Conservation (phyloP, 2,797 vertebrate species). For the Alauda arvensis region DNA sequence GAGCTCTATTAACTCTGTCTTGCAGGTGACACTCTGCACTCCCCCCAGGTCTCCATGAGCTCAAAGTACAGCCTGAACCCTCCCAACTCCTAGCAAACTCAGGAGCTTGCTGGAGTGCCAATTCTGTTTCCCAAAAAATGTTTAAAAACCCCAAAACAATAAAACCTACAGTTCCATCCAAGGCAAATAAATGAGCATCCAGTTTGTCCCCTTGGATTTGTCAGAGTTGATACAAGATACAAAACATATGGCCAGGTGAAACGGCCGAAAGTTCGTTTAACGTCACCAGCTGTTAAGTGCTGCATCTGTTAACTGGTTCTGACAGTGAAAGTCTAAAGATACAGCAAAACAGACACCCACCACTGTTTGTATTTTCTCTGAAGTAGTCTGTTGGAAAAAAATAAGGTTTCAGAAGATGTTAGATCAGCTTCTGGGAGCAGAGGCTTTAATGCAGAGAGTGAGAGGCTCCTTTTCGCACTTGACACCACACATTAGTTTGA, state of each 20-base stretch:
- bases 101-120: neutral
- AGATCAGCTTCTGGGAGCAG: neutral
- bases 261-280: neutral
- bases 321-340: neutral
- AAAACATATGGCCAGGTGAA: slow-evolving; percentile 15
- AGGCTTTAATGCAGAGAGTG: neutral
- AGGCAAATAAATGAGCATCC: neutral
- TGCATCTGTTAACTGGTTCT: neutral
- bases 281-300: neutral
- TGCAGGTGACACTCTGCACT: neutral
- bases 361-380: neutral
- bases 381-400: neutral
- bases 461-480: slow-evolving; percentile 3
- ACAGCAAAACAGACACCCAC: neutral
- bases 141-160: accelerated
- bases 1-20: neutral
- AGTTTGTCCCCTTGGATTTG: neutral
- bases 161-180: neutral
- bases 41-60: neutral
- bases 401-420: neutral
- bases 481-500: neutral
- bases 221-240: neutral
- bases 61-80: neutral
- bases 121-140: neutral
- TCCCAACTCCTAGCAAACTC: neutral